Percentiles rank a stretch among this genome's conserved stretches.
These are phyloP conservation scores for Synodontis membranacea DNA, from an alignment of 2,113 vertebrate genomes.

Conservation along the genomic window DNA sequence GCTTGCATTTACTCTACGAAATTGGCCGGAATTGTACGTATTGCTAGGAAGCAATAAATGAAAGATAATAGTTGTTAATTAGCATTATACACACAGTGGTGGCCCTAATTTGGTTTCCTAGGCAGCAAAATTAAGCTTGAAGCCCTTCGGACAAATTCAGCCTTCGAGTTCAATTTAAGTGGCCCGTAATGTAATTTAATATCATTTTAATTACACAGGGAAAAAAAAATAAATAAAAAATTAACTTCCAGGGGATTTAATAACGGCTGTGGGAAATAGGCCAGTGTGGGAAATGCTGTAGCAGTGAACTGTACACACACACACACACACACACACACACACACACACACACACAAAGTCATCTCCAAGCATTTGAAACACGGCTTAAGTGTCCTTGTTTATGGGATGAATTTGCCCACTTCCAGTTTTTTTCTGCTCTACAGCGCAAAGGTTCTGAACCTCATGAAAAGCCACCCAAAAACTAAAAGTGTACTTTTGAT, in stretches of 20 bases:
- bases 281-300: neutral
- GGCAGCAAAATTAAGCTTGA: conserved; percentile 2
- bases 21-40: neutral
- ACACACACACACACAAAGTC: conserved; percentile 7
- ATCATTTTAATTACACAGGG: conserved; percentile 16
- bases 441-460: neutral
- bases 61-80: conserved; percentile 10
- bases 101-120: neutral
- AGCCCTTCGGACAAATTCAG: neutral
- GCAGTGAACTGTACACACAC: neutral
- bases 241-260: neutral
- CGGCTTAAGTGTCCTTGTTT: neutral
- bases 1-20: neutral
- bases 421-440: neutral
- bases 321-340: conserved; percentile 3
- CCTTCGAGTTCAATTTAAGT: conserved; percentile 5
- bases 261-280: neutral
- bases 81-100: conserved; percentile 17
- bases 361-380: neutral
- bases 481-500: conserved; percentile 15
- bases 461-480: neutral
- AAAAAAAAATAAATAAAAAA: neutral
- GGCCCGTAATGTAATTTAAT: conserved; percentile 14
- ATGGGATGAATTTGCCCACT: neutral
- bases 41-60: neutral